A percentile compares a stretch with the other conserved stretches of the same genome.
Conservation (phyloP, 2,888 invertebrate genomes). For the Yponomeuta cagnagella region DNA sequence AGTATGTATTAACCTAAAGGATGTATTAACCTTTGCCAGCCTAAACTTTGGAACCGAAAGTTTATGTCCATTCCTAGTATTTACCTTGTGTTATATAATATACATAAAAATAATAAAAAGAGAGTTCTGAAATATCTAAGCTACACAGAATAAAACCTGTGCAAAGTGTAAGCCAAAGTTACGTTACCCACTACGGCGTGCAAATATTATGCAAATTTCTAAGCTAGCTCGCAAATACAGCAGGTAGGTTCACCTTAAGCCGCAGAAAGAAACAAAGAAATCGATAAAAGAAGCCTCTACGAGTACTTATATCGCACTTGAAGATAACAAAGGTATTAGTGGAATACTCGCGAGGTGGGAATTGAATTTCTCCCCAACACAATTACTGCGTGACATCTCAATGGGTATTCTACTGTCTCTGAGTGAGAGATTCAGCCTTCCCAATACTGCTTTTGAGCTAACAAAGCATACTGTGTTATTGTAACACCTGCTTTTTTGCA, state of each 20-base stretch:
- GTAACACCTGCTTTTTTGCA: not conserved
- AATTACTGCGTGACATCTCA: not conserved
- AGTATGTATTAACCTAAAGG: too few species aligned
- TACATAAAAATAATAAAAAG: too few species aligned
- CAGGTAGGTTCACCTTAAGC: not conserved
- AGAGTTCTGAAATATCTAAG: not conserved
- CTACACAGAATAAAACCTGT: not conserved
- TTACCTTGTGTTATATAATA: too few species aligned
- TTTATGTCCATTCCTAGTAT: too few species aligned
- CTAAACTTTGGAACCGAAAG: too few species aligned
- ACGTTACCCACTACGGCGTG: not conserved
- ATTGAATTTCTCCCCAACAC: not conserved
- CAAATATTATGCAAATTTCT: not conserved
- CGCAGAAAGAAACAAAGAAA: constrained; percentile 2
- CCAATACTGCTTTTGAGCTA: not conserved
- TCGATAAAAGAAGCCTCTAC: constrained; percentile 3
- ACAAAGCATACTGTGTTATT: not conserved
- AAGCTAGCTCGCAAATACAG: not conserved
- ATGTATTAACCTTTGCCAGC: too few species aligned
- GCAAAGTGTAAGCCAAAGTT: not conserved
- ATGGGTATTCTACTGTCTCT: not conserved
- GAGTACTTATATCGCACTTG: too few species aligned
- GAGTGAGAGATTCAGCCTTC: not conserved
- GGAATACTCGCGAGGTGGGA: not conserved
- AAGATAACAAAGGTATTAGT: too few species aligned